Percentiles rank a stretch among this genome's conserved stretches.
Evolutionary conservation across 2,113 vertebrate species (phyloP).

Genomic region (Gopherus evgoodei): DNA sequence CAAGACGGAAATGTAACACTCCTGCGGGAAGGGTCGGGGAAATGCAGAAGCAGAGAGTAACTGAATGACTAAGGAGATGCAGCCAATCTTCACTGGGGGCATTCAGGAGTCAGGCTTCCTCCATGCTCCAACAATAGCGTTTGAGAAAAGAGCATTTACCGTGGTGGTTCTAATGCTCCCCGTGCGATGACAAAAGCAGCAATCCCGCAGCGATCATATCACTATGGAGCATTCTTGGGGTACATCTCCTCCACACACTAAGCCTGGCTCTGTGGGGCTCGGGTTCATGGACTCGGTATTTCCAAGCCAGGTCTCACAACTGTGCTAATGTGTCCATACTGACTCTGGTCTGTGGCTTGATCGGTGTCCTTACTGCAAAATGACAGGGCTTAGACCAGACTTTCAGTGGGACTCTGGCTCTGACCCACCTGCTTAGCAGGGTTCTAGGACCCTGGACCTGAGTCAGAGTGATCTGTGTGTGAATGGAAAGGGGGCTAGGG

Average conservation of each 20-base stretch:
- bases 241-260: not conserved
- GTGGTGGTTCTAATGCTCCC: not conserved
- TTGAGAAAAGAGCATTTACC: not conserved
- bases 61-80: not conserved
- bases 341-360: not conserved
- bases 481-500: not conserved
- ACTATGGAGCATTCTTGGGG: not conserved
- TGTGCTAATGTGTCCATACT: not conserved
- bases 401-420: not conserved
- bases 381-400: not conserved
- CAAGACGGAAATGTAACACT: not conserved
- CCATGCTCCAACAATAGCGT: not conserved
- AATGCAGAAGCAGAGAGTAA: not conserved
- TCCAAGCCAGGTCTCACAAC: not conserved
- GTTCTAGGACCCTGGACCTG: not conserved
- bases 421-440: not conserved
- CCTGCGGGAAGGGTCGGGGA: not conserved
- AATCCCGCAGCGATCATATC: not conserved
- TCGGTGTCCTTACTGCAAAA: not conserved
- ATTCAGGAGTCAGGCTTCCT: not conserved
- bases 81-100: not conserved
- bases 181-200: not conserved
- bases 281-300: not conserved
- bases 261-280: not conserved
- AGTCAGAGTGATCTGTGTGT: not conserved